phyloP scores from a whole-genome alignment of 2,797 vertebrate species.

The Platyrinchus mystaceus region DNA sequence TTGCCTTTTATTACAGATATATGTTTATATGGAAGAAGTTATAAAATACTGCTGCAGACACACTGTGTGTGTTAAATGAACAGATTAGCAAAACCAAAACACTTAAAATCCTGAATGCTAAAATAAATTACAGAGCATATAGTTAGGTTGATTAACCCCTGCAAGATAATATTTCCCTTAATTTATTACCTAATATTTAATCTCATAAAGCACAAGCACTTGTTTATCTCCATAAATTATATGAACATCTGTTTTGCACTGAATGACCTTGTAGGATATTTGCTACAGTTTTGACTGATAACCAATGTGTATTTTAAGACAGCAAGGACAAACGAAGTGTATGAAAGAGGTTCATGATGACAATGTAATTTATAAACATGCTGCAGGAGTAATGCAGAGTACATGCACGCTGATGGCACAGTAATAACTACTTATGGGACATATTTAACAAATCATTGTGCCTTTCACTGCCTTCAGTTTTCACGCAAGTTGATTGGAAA shows the following conservation, averaged over 20 bases:
- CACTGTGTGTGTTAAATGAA: neutral
- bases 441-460: conserved; percentile 8
- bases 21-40: neutral
- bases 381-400: neutral
- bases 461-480: neutral
- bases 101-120: neutral
- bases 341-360: neutral
- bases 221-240: conserved; percentile 24
- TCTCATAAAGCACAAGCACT: neutral
- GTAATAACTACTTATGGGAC: conserved; percentile 28
- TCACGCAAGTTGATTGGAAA: neutral
- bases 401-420: neutral
- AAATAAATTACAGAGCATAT: neutral
- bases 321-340: conserved; percentile 37
- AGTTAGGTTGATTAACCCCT: conserved; percentile 1
- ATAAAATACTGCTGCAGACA: neutral
- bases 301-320: neutral
- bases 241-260: conserved; percentile 36
- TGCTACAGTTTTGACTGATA: conserved; percentile 37
- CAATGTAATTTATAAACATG: conserved; percentile 58
- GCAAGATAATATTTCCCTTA: neutral
- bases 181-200: conserved; percentile 36
- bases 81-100: neutral
- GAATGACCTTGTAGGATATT: conserved; percentile 19
- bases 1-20: neutral